Percentiles rank a stretch among this genome's conserved stretches.
Conservation (phyloP, 2,888 invertebrate genomes). For the Didymodactylos carnosus region DNA sequence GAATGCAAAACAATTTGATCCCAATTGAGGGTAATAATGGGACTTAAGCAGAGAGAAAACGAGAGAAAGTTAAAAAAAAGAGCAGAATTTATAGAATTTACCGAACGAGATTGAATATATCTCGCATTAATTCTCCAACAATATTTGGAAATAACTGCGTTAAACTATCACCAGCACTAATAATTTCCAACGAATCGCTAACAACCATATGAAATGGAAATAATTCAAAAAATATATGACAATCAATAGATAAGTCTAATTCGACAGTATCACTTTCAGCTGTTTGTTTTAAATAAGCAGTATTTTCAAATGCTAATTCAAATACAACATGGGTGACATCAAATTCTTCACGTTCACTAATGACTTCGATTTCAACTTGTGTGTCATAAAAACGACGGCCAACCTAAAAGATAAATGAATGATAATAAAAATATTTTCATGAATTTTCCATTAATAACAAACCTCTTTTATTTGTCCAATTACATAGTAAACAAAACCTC, state of each 20-base stretch:
- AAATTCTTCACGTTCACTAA: conserved; percentile 63
- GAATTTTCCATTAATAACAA: conserved; percentile 21
- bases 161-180: conserved; percentile 28
- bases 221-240: conserved; percentile 63
- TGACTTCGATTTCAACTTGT: conserved; percentile 69
- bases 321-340: conserved; percentile 82
- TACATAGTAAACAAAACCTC: conserved; percentile 83
- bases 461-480: conserved; percentile 79
- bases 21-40: background rate
- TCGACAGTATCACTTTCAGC: background rate
- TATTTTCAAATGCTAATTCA: conserved; percentile 77
- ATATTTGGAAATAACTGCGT: conserved; percentile 25
- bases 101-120: conserved; percentile 71
- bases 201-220: conserved; percentile 95
- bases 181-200: conserved; percentile 43
- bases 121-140: conserved; percentile 61
- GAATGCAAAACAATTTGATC: conserved; percentile 69
- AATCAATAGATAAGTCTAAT: conserved; percentile 15
- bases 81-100: conserved; percentile 41
- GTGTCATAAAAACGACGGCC: conserved; percentile 81
- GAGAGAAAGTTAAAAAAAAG: background rate
- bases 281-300: conserved; percentile 35
- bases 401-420: conserved; percentile 40
- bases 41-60: conserved; percentile 14
- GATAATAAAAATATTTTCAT: conserved; percentile 1